A percentile compares a stretch with the other conserved stretches of the same genome.
phyloP scores from a whole-genome alignment of 2,797 vertebrate species.

The Pangasius krempfi region DNA sequence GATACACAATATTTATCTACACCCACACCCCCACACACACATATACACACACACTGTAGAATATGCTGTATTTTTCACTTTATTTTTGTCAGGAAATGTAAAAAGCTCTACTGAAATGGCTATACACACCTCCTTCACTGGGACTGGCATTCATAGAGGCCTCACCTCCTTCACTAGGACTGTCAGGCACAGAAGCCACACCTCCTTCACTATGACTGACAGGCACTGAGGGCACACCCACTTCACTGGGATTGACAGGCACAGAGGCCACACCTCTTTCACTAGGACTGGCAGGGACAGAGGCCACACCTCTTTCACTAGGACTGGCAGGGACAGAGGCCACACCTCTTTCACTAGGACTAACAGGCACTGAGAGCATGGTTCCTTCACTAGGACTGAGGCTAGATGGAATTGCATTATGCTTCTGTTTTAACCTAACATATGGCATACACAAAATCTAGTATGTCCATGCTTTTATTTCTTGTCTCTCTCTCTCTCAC shows the following conservation, averaged over 20 bases:
- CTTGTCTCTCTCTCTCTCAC: not conserved
- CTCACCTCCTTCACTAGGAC: not conserved
- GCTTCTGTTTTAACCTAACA: not conserved
- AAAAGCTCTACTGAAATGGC: not conserved
- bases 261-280: not conserved
- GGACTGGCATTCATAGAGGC: not conserved
- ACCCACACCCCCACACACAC: conserved; percentile 22
- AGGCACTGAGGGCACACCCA: not conserved
- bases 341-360: not conserved
- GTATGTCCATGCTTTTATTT: not conserved
- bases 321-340: not conserved
- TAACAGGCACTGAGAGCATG: not conserved
- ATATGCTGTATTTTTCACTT: not conserved
- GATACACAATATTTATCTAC: conserved; percentile 9
- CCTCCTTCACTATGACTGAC: not conserved
- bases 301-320: not conserved
- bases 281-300: not conserved
- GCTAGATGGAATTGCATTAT: not conserved
- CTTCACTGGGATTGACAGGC: too few relatives aligned
- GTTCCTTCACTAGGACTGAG: not conserved
- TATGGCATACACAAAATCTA: not conserved
- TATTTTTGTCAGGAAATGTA: not conserved
- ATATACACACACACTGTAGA: not conserved
- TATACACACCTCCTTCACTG: not conserved
- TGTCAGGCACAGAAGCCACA: too few relatives aligned